Evolutionary conservation across 2,113 vertebrate species (phyloP), one percentile per base, ranked within the genome.

Genomic region (Onychorhynchus coronatus): DNA sequence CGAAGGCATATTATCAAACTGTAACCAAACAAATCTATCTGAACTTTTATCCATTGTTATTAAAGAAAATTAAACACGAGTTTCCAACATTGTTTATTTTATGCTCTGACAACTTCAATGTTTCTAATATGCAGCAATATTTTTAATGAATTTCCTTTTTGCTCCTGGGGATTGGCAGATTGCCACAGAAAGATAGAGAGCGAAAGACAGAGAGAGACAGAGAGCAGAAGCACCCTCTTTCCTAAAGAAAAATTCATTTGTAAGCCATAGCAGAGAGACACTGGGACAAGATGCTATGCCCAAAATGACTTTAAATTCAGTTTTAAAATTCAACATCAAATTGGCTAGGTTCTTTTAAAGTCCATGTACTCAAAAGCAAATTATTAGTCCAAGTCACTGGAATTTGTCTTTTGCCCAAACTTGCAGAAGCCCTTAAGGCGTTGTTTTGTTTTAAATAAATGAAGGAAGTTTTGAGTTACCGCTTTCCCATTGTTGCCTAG

Each of bases 61-160:
- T 90, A 88, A 80, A 89, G 59, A 79, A 95, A 95, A 96, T 82
- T 62, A 88, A 93, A 95, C n/a, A 39, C 3, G 94, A 93, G 76
- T 86, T 93, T 55, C 41, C 65, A 88, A 88, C n/a, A 25, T 5
- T 52, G 78, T 77, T 96, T 94, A 70, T 76, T 96, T 93, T 85
- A 76, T 66, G 80, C 63, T 94, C 91, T 63, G 78, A 93, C 94
- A 96, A 58, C 85, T 83, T 90, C 74, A 71, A 42, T 78, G 56
- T 56, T 94, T 92, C 89, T 94, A 80, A 49, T 31, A 79, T 53
- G 73, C 52, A 94, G 93, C 70, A 88, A 65, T 71, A 90, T 71
- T 94, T 76, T 93, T 92, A 88, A 80, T 78, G 83, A 86, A 83
- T 67, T 96, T 93, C 94, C 84, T 89, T 88, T 77, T 42, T 62